These are phyloP conservation scores for Whitmania pigra DNA, from an alignment of 1,140 invertebrate genomes.

Conservation along the genomic window DNA sequence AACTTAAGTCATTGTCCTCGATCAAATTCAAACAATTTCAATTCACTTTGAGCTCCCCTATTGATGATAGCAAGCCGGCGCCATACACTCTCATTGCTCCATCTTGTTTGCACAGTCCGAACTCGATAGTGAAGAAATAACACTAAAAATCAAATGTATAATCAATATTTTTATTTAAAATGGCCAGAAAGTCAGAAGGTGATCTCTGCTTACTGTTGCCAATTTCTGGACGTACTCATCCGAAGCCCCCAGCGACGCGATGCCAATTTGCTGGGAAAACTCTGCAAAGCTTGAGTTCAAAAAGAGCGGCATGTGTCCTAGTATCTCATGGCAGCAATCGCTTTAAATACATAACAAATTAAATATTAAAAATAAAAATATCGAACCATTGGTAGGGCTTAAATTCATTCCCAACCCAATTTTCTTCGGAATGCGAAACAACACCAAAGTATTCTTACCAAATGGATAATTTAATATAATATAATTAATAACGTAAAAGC, in stretches of 20 bases:
- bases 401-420: too few relatives aligned
- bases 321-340: conserved; percentile 86
- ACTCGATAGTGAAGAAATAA: conserved; percentile 97
- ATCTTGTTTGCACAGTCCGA: conserved; percentile 83
- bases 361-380: not conserved
- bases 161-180: not conserved
- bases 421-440: too few relatives aligned
- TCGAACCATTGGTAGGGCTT: too few relatives aligned
- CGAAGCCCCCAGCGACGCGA: conserved; percentile 78
- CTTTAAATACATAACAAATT: conserved; percentile 42
- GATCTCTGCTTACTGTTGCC: conserved; percentile 62
- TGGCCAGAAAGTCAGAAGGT: not conserved
- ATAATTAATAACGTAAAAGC: too few relatives aligned
- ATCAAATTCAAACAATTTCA: not conserved
- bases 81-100: conserved; percentile 79
- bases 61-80: conserved; percentile 84
- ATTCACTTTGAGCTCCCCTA: conserved; percentile 68
- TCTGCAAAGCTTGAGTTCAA: conserved; percentile 91
- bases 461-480: too few relatives aligned
- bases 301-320: conserved; percentile 87
- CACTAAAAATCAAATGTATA: conserved; percentile 52
- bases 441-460: too few relatives aligned
- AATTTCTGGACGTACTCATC: conserved; percentile 83
- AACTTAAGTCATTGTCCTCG: not conserved
- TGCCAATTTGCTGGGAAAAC: conserved; percentile 88